These are phyloP conservation scores for Epinotia nisella DNA, from an alignment of 2,888 invertebrate genomes.

Conservation along the genomic window DNA sequence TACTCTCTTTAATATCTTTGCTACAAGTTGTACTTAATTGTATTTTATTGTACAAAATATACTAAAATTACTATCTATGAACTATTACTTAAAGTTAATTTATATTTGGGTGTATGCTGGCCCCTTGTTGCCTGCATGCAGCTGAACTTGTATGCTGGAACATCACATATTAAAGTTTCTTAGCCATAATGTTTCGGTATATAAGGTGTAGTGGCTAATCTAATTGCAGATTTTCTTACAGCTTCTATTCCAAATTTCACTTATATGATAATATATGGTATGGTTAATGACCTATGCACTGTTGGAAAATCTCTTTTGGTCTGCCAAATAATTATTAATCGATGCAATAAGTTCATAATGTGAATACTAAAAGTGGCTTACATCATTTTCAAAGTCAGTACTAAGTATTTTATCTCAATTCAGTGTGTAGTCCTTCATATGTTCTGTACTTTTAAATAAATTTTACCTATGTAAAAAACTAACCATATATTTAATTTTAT, in stretches of 20 bases:
- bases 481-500: conserved; percentile 85
- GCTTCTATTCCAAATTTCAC: conserved; percentile 84
- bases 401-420: conserved; percentile 84
- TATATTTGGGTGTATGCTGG: conserved; percentile 84
- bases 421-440: conserved; percentile 85
- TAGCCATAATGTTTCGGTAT: conserved; percentile 82
- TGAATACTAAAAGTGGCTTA: conserved; percentile 85
- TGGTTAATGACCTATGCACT: conserved; percentile 83
- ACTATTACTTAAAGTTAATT: conserved; percentile 81
- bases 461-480: conserved; percentile 84
- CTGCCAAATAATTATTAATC: conserved; percentile 82
- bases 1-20: conserved; percentile 87
- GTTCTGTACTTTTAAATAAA: conserved; percentile 85
- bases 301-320: conserved; percentile 85
- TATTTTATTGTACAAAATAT: conserved; percentile 89
- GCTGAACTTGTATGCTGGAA: conserved; percentile 84
- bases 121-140: conserved; percentile 81
- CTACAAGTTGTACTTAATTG: conserved; percentile 89
- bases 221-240: conserved; percentile 85
- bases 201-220: conserved; percentile 83
- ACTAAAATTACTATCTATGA: conserved; percentile 85
- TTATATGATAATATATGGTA: conserved; percentile 75
- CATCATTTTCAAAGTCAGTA: conserved; percentile 82
- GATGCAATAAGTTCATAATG: conserved; percentile 83
- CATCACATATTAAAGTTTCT: conserved; percentile 79